Evolutionary conservation across 2,888 invertebrate genomes (phyloP), one percentile per base, ranked within the genome.

Genomic region (Chelonus formosanus): DNA sequence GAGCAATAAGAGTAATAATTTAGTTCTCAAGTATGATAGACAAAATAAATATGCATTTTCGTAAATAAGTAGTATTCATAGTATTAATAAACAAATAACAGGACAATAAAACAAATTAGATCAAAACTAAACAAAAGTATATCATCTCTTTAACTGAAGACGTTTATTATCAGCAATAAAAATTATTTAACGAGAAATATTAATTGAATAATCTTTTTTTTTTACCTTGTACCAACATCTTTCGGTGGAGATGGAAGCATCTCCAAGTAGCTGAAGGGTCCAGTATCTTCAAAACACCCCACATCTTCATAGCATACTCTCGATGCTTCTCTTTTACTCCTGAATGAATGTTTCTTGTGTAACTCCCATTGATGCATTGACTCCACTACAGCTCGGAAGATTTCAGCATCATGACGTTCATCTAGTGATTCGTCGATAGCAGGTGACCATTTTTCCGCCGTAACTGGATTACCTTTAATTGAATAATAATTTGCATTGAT

Each of bases 231-330:
- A 74, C 91, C 91, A 70, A 97, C 93, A 78, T 95, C 94, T 80
- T 93, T 92, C 0, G 95, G 95, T 31, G 92, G 87, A 60, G 92
- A 91, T 3, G 96, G 96, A 67, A 96, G 85, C 86, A 94, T 94
- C 85, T 96, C 96, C 83, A 96, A 85, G 81, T 96, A 96, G 62
- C 94, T 92, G 82, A 94, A 95, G 0, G 95, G 93, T 0, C 96
- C 96, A 3, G 93, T 90, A 78, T 95, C 94, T 78, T 94, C 92
- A 85, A 96, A 97, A 80, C 97, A 97, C 5, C 97, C 97, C 61
- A 97, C 88, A 70, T 94, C 93, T 31, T 90, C 91, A 81, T 96
- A 97, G 82, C 97, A 97, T 2, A 94, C 92, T 69, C 89, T 89
- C 70, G 92, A 91, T 68, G 92, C 91, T 10, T 94, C 93, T 65